Evolutionary conservation across 2,797 vertebrate species (phyloP), one percentile per base, ranked within the genome.

Genomic region (Centropyge bicolor): DNA sequence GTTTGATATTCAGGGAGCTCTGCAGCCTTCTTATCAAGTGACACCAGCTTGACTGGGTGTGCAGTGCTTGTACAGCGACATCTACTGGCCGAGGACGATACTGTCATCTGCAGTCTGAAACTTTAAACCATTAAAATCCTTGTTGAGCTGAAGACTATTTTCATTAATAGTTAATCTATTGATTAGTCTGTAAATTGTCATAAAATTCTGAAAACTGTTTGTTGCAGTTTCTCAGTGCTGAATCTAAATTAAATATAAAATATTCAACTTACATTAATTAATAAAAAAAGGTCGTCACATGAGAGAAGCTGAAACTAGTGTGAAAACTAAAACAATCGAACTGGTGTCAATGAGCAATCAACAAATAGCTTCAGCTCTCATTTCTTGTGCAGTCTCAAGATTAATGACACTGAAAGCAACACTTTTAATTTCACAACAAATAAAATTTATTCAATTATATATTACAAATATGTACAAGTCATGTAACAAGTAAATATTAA

Each of bases 401-500:
- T 55, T 0, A 76, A 78, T 24, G 12, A 71, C 51, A 69, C 14
- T n/a, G 45, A 59, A 57, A 38, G 4, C 11, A 61, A 36, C 62
- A 46, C 27, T 76, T 82, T 74, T 82, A 77, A 95, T 95, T 95
- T 96, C 98, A 98, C 98, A 97, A 98, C 97, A 97, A 97, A 98
- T 98, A 99, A 97, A 99, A 98, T 99, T 98, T 99, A 99, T 99
- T 99, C 97, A 99, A 98, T 97, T 96, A 96, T 96, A 93, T 98
- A 98, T 99, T 98, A 99, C 98, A 99, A 95, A 94, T 98, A 98
- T 99, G 95, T 97, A 98, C 97, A 99, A 91, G 94, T 96, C 94
- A 93, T 97, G 96, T 96, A 96, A 97, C 97, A 97, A 96, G 96
- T 97, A 97, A 98, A 96, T 99, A 99, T 98, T 99, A 99, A 99